Evolutionary conservation across 2,888 invertebrate genomes (phyloP), one percentile per base, ranked within the genome.

Genomic region (Eupithecia subfuscata): DNA sequence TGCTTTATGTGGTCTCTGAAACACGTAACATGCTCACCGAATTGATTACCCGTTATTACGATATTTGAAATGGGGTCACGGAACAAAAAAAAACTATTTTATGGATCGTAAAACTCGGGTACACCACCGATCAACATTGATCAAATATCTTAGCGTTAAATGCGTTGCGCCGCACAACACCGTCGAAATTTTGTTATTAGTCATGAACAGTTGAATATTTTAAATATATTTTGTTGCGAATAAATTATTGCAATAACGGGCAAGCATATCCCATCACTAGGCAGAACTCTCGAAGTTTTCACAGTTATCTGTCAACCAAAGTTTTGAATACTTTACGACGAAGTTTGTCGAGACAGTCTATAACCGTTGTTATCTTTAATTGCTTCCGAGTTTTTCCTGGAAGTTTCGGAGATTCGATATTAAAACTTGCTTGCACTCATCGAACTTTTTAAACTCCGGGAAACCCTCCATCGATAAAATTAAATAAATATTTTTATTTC

Each of bases 21-120:
- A 91, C 89, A 92, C 88, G 91, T 92, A 90, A 90, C 90, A 89
- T 90, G 90, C 89, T 87, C 87, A 86, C 85, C 85, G 85, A 90
- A 92, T 92, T 90, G 91, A 92, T 92, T 92, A 89, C 87, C 87
- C 88, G 90, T 88, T 89, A 89, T 90, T 89, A 86, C 87, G 86
- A 88, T 88, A 87, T 89, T 89, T 87, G 86, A 88, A 86, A 87
- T 88, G 86, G 87, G 25, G 87, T 87, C 89, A 88, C 86, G 88
- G 84, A 87, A 90, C 87, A 88, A 90, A 91, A 67, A 91, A 67
- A 89, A 88, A 85, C 85, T 80, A 88, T 88, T 88, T 80, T 89
- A 91, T 90, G 88, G 85, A 84, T 85, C 88, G 87, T 91, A 90
- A 91, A 92, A 88, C 76, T 78, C 82, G 75, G 25, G 83, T 86